These are phyloP conservation scores for Metallyticus violacea DNA, from an alignment of 2,888 invertebrate genomes.

Conservation along the genomic window DNA sequence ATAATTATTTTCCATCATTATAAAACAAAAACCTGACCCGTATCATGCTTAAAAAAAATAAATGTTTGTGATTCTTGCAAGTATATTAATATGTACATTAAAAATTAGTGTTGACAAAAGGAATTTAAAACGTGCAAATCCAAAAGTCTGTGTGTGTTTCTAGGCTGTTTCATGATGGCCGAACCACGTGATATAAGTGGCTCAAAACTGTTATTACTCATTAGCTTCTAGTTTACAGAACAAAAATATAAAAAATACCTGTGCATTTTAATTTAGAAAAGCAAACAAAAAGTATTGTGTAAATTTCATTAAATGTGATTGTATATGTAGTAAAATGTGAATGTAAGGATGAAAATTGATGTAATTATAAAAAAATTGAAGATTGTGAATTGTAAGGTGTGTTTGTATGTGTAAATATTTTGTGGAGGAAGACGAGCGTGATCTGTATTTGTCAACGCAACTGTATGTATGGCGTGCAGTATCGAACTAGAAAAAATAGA, in stretches of 20 bases:
- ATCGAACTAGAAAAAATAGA: not conserved
- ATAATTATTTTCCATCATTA: not conserved
- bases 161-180: not conserved
- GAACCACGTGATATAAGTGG: not conserved
- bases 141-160: slow-evolving; percentile 4
- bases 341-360: slow-evolving; percentile 1
- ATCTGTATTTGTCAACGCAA: not conserved
- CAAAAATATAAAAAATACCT: not conserved
- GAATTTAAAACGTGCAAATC: not conserved
- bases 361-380: not conserved
- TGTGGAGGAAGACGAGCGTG: not conserved
- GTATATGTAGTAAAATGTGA: slow-evolving; percentile 11
- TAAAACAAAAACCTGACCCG: not conserved
- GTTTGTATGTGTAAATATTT: not conserved
- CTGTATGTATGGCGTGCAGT: not conserved
- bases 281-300: not conserved
- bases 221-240: slow-evolving; percentile 3
- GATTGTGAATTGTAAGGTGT: not conserved
- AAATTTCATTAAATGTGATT: slow-evolving; percentile 14
- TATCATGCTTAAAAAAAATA: not conserved
- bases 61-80: slow-evolving; percentile 16
- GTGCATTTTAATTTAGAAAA: slow-evolving; percentile 8
- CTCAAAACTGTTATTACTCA: not conserved
- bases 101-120: not conserved
- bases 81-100: slow-evolving; percentile 1